A percentile compares a stretch with the other conserved stretches of the same genome.
Evolutionary conservation across 2,113 vertebrate species (phyloP).

Genomic region (Serilophus lunatus): DNA sequence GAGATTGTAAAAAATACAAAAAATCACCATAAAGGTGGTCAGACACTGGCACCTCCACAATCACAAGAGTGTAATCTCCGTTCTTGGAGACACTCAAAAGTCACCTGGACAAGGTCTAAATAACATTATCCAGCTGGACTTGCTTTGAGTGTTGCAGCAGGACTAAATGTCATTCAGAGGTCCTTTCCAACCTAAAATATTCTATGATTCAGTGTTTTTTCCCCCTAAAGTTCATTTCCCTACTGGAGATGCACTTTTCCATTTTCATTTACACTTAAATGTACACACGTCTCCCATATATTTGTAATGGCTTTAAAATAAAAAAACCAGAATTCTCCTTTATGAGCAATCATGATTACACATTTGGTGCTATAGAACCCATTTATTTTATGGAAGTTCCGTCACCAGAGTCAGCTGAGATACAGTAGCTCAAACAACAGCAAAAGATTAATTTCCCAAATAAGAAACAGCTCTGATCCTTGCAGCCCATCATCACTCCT

Average conservation of each 20-base stretch:
- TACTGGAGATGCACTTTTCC: background rate
- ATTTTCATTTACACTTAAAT: background rate
- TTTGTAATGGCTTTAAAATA: background rate
- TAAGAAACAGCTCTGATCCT: background rate
- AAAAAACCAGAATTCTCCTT: background rate
- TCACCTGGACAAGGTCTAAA: background rate
- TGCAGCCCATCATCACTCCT: background rate
- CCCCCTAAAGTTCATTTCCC: background rate
- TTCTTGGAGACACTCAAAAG: background rate
- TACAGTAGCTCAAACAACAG: background rate
- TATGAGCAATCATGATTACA: background rate
- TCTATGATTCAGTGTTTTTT: background rate
- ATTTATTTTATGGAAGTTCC: background rate
- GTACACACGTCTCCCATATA: background rate
- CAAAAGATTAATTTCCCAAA: background rate
- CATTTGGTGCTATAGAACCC: background rate
- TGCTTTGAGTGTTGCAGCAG: background rate
- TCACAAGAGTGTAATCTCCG: background rate
- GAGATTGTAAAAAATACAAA: background rate
- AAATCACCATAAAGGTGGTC: background rate
- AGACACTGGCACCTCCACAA: background rate
- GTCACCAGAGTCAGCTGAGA: background rate
- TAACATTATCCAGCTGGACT: background rate
- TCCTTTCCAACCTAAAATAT: background rate
- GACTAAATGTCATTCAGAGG: background rate